Conservation (phyloP, 2,113 vertebrate species). For the Calyptommatus sinebrachiatus region DNA sequence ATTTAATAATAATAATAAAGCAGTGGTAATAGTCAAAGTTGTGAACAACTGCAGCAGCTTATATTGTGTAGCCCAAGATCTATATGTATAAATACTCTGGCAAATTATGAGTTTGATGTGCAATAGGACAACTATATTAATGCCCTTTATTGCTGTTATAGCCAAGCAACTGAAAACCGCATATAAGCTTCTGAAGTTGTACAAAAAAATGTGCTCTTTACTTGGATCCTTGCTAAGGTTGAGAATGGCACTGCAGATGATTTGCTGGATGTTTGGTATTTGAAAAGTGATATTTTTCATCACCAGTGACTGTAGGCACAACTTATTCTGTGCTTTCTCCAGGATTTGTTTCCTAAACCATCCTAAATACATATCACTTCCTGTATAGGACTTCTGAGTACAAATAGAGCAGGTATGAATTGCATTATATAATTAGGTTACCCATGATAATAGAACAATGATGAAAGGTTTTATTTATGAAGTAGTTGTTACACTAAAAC, state of each 20-base stretch:
- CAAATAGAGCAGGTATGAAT: background rate
- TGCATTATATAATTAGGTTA: background rate
- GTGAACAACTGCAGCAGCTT: conserved; percentile 29
- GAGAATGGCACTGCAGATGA: background rate
- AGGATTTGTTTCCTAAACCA: background rate
- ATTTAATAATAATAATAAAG: background rate
- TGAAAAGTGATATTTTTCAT: background rate
- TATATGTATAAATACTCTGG: conserved; percentile 16
- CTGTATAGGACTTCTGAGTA: background rate
- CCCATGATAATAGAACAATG: background rate
- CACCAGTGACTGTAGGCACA: background rate
- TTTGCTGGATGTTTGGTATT: background rate
- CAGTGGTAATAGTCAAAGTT: conserved; percentile 13
- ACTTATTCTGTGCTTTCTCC: background rate
- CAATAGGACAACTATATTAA: conserved; percentile 27
- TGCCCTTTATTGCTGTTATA: conserved; percentile 37
- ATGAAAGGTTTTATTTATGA: background rate
- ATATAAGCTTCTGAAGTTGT: background rate
- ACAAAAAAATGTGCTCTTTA: background rate
- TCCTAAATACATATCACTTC: background rate
- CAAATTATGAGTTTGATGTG: conserved; percentile 20
- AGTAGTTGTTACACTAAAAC: background rate
- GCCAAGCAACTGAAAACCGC: background rate
- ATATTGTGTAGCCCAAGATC: background rate
- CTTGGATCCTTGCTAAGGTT: background rate